These are phyloP conservation scores for Eupelmus urozonus DNA, from an alignment of 2,888 invertebrate species.

Conservation along the genomic window DNA sequence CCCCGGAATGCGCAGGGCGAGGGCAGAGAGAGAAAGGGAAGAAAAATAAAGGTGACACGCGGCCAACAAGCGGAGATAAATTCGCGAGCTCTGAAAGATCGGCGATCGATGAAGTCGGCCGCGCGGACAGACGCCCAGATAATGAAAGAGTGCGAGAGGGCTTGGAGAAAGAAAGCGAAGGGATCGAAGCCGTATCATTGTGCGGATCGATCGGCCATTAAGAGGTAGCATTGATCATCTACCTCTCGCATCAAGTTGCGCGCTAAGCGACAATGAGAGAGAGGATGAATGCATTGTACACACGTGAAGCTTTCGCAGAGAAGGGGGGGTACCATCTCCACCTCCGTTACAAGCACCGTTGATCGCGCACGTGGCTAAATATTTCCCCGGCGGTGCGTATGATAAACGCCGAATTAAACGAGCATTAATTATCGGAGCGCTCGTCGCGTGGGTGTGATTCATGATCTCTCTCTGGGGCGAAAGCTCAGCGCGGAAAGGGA, in stretches of 20 bases:
- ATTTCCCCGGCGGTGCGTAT: slow-evolving; percentile 71
- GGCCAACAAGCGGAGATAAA: slow-evolving; percentile 46
- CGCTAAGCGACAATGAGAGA: too few species aligned
- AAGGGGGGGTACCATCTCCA: slow-evolving; percentile 6
- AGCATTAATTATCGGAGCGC: slow-evolving; percentile 74
- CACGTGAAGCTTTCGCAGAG: slow-evolving; percentile 64
- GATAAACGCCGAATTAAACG: slow-evolving; percentile 75
- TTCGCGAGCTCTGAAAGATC: slow-evolving; percentile 37
- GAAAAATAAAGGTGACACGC: slow-evolving; percentile 22
- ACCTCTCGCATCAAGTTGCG: slow-evolving; percentile 55
- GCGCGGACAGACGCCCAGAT: background rate
- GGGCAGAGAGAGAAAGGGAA: background rate
- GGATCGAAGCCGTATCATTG: slow-evolving; percentile 34
- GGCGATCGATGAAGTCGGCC: slow-evolving; percentile 31
- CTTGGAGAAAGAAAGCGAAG: slow-evolving; percentile 5
- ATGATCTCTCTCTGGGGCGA: slow-evolving; percentile 63
- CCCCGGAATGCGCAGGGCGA: background rate
- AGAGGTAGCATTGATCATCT: slow-evolving; percentile 53
- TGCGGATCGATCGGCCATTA: slow-evolving; percentile 54
- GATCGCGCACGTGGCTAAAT: slow-evolving; percentile 64
- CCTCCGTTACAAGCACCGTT: slow-evolving; percentile 53
- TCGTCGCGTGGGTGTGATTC: slow-evolving; percentile 75
- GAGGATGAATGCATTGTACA: slow-evolving; percentile 67
- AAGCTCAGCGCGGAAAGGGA: slow-evolving; percentile 18
- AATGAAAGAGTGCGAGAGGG: slow-evolving; percentile 32